Evolutionary conservation across 2,797 vertebrate genomes (phyloP).

Genomic region (Tokudaia muenninki): DNA sequence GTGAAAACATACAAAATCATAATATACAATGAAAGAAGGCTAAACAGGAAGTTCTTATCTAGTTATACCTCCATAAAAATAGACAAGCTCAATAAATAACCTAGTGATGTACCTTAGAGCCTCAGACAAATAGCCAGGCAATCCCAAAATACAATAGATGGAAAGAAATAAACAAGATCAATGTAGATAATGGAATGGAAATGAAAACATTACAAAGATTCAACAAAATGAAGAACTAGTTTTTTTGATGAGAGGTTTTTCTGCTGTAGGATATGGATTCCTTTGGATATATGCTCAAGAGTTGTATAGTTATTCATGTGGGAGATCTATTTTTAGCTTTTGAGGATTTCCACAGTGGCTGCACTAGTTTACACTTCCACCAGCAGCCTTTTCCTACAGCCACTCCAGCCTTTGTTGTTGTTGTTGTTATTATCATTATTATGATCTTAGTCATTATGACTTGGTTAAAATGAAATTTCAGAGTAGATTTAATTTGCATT

Average conservation of each 20-base stretch:
- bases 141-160: neutral
- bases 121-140: neutral
- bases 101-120: neutral
- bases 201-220: neutral
- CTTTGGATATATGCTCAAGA: no score
- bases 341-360: no score
- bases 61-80: neutral
- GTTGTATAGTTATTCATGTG: no score
- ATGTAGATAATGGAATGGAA: neutral
- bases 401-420: no score
- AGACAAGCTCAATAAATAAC: neutral
- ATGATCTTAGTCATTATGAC: no score
- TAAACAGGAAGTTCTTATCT: neutral
- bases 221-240: neutral
- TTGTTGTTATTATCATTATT: no score
- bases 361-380: no score
- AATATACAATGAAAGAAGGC: neutral
- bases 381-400: no score
- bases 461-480: neutral
- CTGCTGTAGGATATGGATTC: no score
- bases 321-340: no score
- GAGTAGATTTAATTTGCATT: no score
- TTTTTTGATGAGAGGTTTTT: neutral
- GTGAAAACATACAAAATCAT: neutral
- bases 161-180: neutral